These are phyloP conservation scores for Ashinkailepas kermadecensis DNA, from an alignment of 2,888 invertebrate species.

Conservation along the genomic window DNA sequence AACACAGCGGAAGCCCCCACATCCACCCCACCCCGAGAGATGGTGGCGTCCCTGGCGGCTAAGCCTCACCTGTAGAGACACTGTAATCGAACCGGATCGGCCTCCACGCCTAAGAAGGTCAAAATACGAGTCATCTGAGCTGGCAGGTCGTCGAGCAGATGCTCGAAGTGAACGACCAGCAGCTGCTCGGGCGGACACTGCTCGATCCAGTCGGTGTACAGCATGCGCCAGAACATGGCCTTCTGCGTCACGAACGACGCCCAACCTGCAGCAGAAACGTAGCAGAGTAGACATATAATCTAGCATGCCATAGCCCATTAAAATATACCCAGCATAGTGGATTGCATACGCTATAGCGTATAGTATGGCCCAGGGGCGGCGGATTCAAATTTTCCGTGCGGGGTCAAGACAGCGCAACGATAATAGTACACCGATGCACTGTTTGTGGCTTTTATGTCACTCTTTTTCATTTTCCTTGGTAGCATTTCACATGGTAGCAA, in stretches of 20 bases:
- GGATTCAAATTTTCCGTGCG: too few species aligned
- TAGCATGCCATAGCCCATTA: too few species aligned
- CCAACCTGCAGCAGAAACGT: conserved; percentile 32
- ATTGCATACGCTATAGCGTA: too few species aligned
- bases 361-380: too few species aligned
- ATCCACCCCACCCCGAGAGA: too few species aligned
- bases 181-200: conserved; percentile 26
- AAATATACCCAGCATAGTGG: too few species aligned
- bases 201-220: conserved; percentile 34
- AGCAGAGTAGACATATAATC: neutral
- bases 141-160: conserved; percentile 26
- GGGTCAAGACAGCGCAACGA: too few species aligned
- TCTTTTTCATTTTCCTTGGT: too few species aligned
- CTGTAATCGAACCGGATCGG: conserved; percentile 28
- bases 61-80: neutral
- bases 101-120: conserved; percentile 27
- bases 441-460: too few species aligned
- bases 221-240: conserved; percentile 32
- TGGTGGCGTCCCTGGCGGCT: neutral
- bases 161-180: conserved; percentile 33
- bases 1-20: too few species aligned
- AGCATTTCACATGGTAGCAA: too few species aligned
- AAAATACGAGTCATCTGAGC: conserved; percentile 29
- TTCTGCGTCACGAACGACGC: conserved; percentile 32
- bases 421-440: too few species aligned